Evolutionary conservation across 2,797 vertebrate species (phyloP).

Genomic region (Sarcoramphus papa): DNA sequence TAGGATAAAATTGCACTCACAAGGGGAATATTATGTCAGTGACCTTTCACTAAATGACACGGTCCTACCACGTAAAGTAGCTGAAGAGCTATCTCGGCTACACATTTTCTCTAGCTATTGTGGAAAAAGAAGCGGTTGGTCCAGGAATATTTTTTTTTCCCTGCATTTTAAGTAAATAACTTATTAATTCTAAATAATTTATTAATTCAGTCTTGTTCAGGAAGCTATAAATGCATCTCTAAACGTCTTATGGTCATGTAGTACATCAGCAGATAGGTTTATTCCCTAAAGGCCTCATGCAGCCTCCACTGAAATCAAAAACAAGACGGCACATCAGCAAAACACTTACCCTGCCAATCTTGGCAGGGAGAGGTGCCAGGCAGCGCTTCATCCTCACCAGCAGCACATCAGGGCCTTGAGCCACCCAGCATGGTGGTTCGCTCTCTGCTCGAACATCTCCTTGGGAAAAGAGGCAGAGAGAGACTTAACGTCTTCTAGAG

Average conservation of each 20-base stretch:
- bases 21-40: background rate
- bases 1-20: slow-evolving; percentile 27
- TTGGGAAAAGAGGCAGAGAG: background rate
- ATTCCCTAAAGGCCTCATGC: background rate
- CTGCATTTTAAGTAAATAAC: background rate
- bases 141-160: background rate
- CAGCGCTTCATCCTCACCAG: background rate
- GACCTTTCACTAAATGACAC: slow-evolving; percentile 12
- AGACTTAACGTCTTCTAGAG: background rate
- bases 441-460: background rate
- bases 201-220: background rate
- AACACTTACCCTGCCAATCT: background rate
- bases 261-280: background rate
- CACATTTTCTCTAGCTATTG: background rate
- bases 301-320: background rate
- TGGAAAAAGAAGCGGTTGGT: background rate
- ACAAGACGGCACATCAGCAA: background rate
- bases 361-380: background rate
- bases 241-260: background rate
- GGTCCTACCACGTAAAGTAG: background rate
- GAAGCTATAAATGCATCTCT: background rate
- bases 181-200: background rate
- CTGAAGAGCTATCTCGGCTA: background rate
- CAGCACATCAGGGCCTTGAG: background rate
- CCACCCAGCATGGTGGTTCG: background rate